Evolutionary conservation across 1,140 invertebrate species (phyloP), one percentile per base, ranked within the genome.

Genomic region (Bombus confusus): DNA sequence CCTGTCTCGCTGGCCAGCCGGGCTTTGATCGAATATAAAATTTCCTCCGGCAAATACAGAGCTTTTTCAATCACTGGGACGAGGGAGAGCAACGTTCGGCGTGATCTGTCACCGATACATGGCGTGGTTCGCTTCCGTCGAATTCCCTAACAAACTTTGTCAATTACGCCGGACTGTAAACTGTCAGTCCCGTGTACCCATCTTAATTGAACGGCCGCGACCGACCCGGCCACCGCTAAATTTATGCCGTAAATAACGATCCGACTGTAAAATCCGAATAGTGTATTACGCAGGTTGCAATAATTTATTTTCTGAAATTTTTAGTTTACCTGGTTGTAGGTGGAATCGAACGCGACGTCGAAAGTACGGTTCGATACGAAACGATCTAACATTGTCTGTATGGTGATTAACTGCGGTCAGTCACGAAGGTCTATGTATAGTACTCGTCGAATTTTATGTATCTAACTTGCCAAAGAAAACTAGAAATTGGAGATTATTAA

Each of bases 141-240:
- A 80, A 85, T 85, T 85, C 76, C 68, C 83, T 80, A 85, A 85
- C 83, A 80, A 80, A 85, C 76, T 85, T 85, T 85, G 83, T 85
- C 83, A 85, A 85, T 85, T 85, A 85, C 76, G 43, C 22, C 41
- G 10, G 52, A 72, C 83, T 62, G 76, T 80, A 85, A 85, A 85
- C 75, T 80, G 68, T 52, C 83, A 52, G 31, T 47, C 39, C 13
- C 77, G 66, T 79, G 76, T 85, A 80, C 64, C 76, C 52, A 62
- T 71, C 77, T 85, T 85, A 85, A 85, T 85, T 85, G 68, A 85
- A 80, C 66, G 43, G 31, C 13, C 59, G 41, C 72, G 57, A 28
- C 28, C 41, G 39, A 43, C 10, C 71, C 8, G 1, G n/a, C 13
- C 69, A 12, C 43, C 43, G 62, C 31, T 39, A 77, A 43, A 77